Evolutionary conservation across 2,888 invertebrate species (phyloP).

Genomic region (Antheraea assamensis): DNA sequence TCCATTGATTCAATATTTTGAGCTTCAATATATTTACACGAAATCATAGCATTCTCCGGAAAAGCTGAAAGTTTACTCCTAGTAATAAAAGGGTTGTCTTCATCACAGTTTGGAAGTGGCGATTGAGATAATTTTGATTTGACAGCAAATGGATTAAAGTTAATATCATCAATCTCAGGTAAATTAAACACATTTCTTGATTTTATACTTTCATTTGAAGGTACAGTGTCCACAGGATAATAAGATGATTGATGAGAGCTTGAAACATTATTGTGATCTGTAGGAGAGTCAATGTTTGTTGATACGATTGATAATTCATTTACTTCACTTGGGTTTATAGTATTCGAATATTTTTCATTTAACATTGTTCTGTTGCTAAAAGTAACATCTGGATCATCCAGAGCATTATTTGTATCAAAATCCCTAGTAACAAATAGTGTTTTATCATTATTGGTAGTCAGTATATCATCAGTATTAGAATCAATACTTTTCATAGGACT

Average conservation of each 20-base stretch:
- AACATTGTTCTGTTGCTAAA: not conserved
- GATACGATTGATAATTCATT: constrained; percentile 25
- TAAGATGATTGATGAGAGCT: constrained; percentile 59
- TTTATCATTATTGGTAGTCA: not conserved
- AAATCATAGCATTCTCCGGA: constrained; percentile 30
- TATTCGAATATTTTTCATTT: not conserved
- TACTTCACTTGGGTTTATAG: constrained; percentile 7
- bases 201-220: constrained; percentile 46
- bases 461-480: not conserved
- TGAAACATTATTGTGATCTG: constrained; percentile 42
- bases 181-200: constrained; percentile 67
- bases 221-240: constrained; percentile 48
- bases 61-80: constrained; percentile 37
- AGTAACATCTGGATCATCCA: not conserved
- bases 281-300: constrained; percentile 23
- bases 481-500: not conserved
- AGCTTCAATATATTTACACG: constrained; percentile 21
- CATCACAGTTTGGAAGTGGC: constrained; percentile 38
- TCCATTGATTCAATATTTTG: constrained; percentile 22
- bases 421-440: not conserved
- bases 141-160: constrained; percentile 65
- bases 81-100: constrained; percentile 39
- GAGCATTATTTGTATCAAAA: not conserved
- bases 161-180: constrained; percentile 66
- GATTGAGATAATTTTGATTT: constrained; percentile 58